phyloP scores from a whole-genome alignment of 2,113 vertebrate genomes.

The Nyctereutes procyonoides region DNA sequence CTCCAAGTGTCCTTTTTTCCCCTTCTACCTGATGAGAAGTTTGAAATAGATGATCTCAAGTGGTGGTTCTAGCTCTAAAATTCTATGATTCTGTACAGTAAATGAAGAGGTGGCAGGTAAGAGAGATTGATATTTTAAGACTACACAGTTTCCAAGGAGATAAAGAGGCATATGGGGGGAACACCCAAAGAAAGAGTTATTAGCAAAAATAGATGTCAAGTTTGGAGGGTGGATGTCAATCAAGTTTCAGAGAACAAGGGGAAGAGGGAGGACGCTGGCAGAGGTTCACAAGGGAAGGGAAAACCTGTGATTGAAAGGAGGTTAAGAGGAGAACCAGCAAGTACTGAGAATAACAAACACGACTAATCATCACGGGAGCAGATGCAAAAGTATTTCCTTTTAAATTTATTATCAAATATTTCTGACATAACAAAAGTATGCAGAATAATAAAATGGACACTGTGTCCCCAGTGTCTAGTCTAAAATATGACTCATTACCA shows the following conservation, averaged over 20 bases:
- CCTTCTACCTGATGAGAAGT: not conserved
- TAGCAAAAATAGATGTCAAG: constrained; percentile 39
- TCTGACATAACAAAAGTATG: not conserved
- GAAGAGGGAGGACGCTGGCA: not conserved
- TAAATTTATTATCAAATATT: constrained; percentile 19
- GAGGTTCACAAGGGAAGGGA: not conserved
- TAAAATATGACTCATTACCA: not conserved
- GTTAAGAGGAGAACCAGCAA: not conserved
- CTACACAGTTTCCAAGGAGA: constrained; percentile 66
- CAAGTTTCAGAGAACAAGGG: not conserved
- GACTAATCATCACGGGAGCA: not conserved
- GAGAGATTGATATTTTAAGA: constrained; percentile 37
- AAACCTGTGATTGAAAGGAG: not conserved
- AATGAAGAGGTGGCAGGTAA: not conserved
- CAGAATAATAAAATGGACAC: not conserved
- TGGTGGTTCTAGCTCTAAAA: not conserved
- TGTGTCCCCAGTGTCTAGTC: not conserved
- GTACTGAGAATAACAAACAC: not conserved
- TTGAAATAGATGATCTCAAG: not conserved
- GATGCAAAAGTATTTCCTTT: not conserved
- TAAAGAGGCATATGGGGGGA: not conserved
- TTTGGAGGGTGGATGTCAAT: constrained; percentile 32
- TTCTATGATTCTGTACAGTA: not conserved
- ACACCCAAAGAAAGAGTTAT: not conserved
- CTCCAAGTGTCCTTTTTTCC: not conserved